Conservation (phyloP, 2,888 invertebrate species). For the Antitype chi region DNA sequence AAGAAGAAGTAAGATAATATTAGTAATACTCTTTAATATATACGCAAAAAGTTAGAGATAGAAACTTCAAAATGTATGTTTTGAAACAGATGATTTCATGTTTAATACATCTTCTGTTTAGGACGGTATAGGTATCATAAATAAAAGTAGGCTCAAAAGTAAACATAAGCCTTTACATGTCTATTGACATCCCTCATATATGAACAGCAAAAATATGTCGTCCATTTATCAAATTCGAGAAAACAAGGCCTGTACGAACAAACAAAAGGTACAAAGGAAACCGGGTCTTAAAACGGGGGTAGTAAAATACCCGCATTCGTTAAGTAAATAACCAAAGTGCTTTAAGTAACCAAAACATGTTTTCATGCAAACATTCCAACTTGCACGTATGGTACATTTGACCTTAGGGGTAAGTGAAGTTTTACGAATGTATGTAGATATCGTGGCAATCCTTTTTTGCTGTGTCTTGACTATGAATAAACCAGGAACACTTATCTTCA, state of each 20-base stretch:
- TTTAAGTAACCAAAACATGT: constrained; percentile 72
- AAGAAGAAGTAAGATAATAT: neutral
- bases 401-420: constrained; percentile 39
- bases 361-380: constrained; percentile 66
- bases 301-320: constrained; percentile 66
- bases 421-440: constrained; percentile 31
- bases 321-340: constrained; percentile 69
- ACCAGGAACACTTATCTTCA: constrained; percentile 5
- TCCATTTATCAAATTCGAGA: constrained; percentile 54
- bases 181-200: constrained; percentile 32
- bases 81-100: neutral
- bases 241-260: constrained; percentile 49
- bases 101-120: neutral
- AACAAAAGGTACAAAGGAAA: constrained; percentile 57
- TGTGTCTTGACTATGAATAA: constrained; percentile 48
- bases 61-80: neutral
- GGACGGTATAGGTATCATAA: constrained; percentile 1
- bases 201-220: constrained; percentile 36
- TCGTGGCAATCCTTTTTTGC: constrained; percentile 18
- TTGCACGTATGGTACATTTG: constrained; percentile 56
- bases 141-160: constrained; percentile 29
- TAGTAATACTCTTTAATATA: neutral
- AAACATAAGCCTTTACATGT: constrained; percentile 10
- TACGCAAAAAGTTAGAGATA: neutral
- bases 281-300: constrained; percentile 56